These are phyloP conservation scores for Aplidium turbinatum DNA, from an alignment of 23 tunicate species.

Conservation along the genomic window DNA sequence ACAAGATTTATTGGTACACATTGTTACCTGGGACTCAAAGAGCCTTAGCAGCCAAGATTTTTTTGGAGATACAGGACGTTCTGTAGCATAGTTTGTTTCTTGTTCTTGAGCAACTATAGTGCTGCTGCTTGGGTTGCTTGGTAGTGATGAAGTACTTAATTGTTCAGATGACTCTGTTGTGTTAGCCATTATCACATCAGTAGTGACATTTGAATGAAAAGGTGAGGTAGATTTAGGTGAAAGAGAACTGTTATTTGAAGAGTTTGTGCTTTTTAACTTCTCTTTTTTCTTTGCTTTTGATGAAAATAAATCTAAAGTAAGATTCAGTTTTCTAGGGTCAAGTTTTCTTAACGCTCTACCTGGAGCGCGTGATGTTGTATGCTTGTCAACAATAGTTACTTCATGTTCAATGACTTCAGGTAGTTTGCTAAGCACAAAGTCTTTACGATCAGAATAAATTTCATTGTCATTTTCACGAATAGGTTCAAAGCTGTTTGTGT, in stretches of 20 bases:
- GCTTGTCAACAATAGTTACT: constrained; percentile 41
- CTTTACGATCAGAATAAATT: constrained; percentile 4
- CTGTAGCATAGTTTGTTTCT: background rate
- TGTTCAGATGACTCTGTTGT: background rate
- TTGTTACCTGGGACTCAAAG: constrained; percentile 96
- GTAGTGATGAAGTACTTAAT: background rate
- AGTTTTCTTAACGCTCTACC: constrained; percentile 83
- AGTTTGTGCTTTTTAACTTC: constrained; percentile 33
- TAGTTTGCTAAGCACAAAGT: background rate
- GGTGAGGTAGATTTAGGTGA: constrained; percentile 73
- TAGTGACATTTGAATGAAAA: constrained; percentile 9
- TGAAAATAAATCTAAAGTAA: constrained; percentile 84
- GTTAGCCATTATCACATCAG: background rate
- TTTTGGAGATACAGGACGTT: constrained; percentile 32
- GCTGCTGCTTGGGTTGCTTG: background rate
- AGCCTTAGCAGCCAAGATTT: constrained; percentile 88
- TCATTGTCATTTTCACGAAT: background rate
- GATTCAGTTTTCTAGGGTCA: constrained; percentile 90
- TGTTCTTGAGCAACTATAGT: background rate
- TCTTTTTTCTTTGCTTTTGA: constrained; percentile 75
- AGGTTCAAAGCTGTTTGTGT: too few species aligned
- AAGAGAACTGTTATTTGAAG: constrained; percentile 56
- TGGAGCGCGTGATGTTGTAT: constrained; percentile 42
- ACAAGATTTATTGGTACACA: too few species aligned
- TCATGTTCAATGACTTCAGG: constrained; percentile 44